Evolutionary conservation across 2,797 vertebrate species (phyloP).

Genomic region (Urocyon cinereoargenteus): DNA sequence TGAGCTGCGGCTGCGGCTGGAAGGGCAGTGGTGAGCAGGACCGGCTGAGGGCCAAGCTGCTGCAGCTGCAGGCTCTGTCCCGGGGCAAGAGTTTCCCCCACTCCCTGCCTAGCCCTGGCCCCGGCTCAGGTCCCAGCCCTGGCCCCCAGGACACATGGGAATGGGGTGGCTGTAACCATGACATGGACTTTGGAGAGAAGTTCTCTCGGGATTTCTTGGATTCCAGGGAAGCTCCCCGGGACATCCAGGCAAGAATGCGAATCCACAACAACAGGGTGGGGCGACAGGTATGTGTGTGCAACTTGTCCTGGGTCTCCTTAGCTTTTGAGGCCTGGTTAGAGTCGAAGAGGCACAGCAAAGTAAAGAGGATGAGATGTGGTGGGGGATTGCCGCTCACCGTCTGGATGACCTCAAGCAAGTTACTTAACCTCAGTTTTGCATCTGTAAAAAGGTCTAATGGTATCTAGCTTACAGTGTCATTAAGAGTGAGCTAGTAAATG

Average conservation of each 20-base stretch:
- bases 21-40: conserved; percentile 93
- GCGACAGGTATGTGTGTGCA: conserved; percentile 90
- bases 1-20: conserved; percentile 93
- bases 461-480: background rate
- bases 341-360: background rate
- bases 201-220: conserved; percentile 96
- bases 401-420: background rate
- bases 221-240: conserved; percentile 93
- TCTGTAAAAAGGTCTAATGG: background rate
- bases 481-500: conserved; percentile 33
- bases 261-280: conserved; percentile 96
- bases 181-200: conserved; percentile 94
- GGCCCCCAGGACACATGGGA: conserved; percentile 95
- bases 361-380: background rate
- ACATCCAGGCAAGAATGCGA: conserved; percentile 95
- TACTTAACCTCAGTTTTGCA: conserved; percentile 1
- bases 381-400: background rate
- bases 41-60: conserved; percentile 94
- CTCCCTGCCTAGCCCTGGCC: conserved; percentile 88
- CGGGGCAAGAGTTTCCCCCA: conserved; percentile 89
- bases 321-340: background rate
- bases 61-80: conserved; percentile 94
- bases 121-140: conserved; percentile 89
- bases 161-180: conserved; percentile 96
- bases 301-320: background rate